Evolutionary conservation across 1,140 invertebrate species (phyloP), one percentile per base, ranked within the genome.

Genomic region (Drosophila melanogaster): DNA sequence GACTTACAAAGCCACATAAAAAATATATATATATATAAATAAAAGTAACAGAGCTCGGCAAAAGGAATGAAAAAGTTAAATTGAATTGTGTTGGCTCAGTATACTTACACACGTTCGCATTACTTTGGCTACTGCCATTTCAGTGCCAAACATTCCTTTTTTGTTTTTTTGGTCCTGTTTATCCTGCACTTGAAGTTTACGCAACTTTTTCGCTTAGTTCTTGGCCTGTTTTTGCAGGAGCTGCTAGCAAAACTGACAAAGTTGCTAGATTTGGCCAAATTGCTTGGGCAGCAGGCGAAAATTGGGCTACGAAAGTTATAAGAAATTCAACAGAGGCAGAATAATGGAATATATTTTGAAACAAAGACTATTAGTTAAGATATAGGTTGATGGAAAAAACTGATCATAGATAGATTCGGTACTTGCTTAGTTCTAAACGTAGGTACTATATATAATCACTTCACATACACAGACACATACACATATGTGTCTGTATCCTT

Each of bases 21-120:
- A 69, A 55, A 14, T 37, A 37, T 14, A 37, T 14, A 37, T 4
- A 19, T 4, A 19, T 69, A 70, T 79, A 78, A 81, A 85, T 77
- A 86, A 85, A 77, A 77, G 80, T 62, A 85, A 77, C 73, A 81
- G 60, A 81, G 79, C 79, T 67, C 15, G 65, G 75, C 61, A 72
- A 71, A 67, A 57, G 77, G 77, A 86, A 81, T 80, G 85, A 87
- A 86, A 87, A 86, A 86, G 81, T 86, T 87, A 81, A 86, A 86
- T 86, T 86, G 81, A 86, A 86, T 87, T 86, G 83, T 87, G 78
- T 81, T 78, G 79, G 65, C 79, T 81, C 65, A 65, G 78, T 69
- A 77, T 85, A 80, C 75, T 84, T 67, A 77, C 79, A 79, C 72
- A 54, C 66, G n/a, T 57, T 54, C 11, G 70, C 38, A 40, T 22